Percentiles rank a stretch among this genome's conserved stretches.
Conservation (phyloP, 2,797 vertebrate genomes). For the Nannoperca australis region DNA sequence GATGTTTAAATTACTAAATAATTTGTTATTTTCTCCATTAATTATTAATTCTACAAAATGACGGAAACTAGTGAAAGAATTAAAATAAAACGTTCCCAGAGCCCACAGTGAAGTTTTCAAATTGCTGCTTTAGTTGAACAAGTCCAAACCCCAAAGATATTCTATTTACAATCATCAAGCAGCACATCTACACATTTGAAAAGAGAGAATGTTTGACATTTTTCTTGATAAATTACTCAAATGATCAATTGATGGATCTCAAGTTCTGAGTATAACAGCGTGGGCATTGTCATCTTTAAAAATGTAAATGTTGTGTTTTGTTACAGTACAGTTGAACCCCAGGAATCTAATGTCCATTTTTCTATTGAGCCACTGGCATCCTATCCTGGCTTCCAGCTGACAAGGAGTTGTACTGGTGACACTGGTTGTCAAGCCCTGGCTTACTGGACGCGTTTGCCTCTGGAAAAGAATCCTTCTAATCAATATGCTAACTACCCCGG, state of each 20-base stretch:
- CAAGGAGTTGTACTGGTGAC: conserved; percentile 19
- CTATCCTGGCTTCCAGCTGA: conserved; percentile 27
- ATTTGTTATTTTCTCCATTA: neutral
- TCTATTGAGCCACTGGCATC: neutral
- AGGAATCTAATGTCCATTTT: neutral
- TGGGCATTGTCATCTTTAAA: neutral
- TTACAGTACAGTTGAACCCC: neutral
- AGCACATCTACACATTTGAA: neutral
- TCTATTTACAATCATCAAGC: neutral
- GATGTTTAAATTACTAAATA: no score
- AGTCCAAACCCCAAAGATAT: neutral
- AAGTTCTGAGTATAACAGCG: neutral
- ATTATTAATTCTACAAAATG: neutral
- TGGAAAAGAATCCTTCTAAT: neutral
- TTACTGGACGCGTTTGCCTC: conserved; percentile 5
- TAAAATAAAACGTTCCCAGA: neutral
- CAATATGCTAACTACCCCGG: neutral
- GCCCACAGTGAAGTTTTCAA: neutral
- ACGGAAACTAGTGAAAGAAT: neutral
- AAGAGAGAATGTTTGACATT: neutral
- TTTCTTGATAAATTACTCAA: neutral
- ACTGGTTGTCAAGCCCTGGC: conserved; percentile 26
- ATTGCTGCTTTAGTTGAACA: neutral
- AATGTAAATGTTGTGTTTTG: neutral
- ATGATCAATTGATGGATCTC: neutral